Base-by-base conservation (phyloP, 2,888 invertebrate genomes). In the Netelia fuscicornis region DNA sequence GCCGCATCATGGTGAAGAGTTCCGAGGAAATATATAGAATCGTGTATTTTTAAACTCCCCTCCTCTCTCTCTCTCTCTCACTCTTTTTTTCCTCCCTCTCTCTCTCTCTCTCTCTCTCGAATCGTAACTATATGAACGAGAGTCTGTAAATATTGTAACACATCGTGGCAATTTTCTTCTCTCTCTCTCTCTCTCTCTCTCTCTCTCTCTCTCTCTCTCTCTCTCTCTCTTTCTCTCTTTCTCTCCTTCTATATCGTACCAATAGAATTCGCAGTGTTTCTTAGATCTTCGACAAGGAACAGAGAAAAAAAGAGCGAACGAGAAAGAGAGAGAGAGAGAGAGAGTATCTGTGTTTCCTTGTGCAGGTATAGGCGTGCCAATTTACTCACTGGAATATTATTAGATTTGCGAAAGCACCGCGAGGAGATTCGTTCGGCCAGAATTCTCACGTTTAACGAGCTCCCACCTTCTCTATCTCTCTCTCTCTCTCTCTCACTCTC, bases 11-110 rank as follows among this genome's bases (percentile, higher is more conserved):
- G 56, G 30, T 30, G 30, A 30, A 30, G 17, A 71, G 71, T 52
- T 48, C 37, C 68, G 74, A 71, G 68, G 13, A 58, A 56, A 75
- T 44, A 60, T 70, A 79, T 72, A 75, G 62, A 75, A 64, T 76
- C 79, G 80, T 70, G 75, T 83, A 83, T 83, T 83, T 83, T 83
- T 83, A 83, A 80, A 83, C 77, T 67, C 71, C 30, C 5, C 30
- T 30, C 30, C 5, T 30, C 30, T 30, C 30, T 30, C 30, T 30
- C 3, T 30, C 30, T 30, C 6, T 30, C 30, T 3, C 30, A 0
- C 30, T 30, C 30, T 3, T 5, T 30, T 5, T 30, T 5, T 30
- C 72, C 62, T 37, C 58, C 1, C n/a, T 3, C 5, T 30, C 30
- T 5, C 30, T 30, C 30, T 30, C 30, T 30, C 30, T 30, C 72